These are phyloP conservation scores for Parazoanthus swiftii DNA, from an alignment of 92 coral and sea anemone genomes.

Conservation along the genomic window DNA sequence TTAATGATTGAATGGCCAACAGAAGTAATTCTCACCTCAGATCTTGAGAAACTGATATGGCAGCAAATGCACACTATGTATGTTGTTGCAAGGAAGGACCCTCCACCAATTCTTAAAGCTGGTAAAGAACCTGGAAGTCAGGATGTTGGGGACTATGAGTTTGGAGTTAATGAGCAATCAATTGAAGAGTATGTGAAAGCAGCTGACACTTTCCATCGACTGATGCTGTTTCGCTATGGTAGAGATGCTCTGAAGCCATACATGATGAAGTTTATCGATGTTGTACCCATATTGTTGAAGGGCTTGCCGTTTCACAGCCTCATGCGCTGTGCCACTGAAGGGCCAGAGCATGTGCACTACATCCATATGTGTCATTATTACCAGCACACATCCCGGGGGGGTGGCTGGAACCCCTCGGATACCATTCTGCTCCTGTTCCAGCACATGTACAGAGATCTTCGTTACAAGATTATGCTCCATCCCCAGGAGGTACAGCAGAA, in stretches of 20 bases:
- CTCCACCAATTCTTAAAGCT: conserved; percentile 1
- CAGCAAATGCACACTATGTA: conserved; percentile 33
- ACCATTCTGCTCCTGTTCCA: background rate
- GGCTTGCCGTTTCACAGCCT: background rate
- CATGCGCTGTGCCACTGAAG: conserved; percentile 2
- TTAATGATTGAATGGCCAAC: background rate
- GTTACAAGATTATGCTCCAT: background rate
- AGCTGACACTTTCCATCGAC: conserved; percentile 28
- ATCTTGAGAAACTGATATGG: conserved; percentile 22
- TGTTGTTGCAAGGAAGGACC: conserved; percentile 26
- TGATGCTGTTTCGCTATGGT: background rate
- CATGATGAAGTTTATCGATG: conserved; percentile 5
- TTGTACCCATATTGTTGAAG: background rate
- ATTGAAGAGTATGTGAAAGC: conserved; percentile 16
- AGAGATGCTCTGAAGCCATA: background rate
- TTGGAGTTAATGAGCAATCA: conserved; percentile 23
- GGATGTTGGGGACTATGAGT: conserved; percentile 40
- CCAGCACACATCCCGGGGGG: background rate
- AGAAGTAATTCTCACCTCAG: background rate
- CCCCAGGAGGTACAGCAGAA: background rate
- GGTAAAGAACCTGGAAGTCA: background rate
- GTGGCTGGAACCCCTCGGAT: background rate
- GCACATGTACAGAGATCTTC: background rate
- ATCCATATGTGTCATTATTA: background rate
- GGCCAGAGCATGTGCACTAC: conserved; percentile 8